phyloP scores from a whole-genome alignment of 1,140 invertebrate genomes.

The Branchinecta lynchi region DNA sequence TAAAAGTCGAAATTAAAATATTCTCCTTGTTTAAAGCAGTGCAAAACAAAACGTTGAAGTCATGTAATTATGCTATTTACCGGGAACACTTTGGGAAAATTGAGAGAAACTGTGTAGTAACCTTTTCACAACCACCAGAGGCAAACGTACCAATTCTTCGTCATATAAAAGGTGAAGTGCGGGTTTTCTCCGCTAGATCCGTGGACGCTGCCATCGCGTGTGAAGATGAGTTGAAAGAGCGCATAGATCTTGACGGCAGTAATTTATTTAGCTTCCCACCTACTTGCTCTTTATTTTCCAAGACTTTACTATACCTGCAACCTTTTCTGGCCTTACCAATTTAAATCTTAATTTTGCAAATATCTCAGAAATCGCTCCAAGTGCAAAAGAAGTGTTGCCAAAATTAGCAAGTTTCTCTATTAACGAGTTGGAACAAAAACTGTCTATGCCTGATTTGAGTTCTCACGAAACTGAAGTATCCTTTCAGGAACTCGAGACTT shows the following conservation, averaged over 20 bases:
- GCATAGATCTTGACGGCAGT: too few relatives aligned
- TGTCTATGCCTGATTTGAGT: neutral
- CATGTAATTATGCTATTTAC: neutral
- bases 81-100: neutral
- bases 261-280: neutral
- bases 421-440: neutral
- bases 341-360: neutral
- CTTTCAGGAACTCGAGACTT: neutral
- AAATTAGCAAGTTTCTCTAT: neutral
- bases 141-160: neutral
- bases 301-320: neutral
- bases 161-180: neutral
- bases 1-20: neutral
- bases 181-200: neutral
- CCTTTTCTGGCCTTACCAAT: neutral
- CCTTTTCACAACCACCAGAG: neutral
- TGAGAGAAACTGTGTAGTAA: neutral
- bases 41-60: neutral
- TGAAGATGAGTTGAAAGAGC: too few relatives aligned
- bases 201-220: neutral
- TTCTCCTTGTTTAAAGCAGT: neutral
- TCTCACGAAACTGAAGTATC: neutral
- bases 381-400: neutral
- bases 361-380: neutral
- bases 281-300: neutral